Percentiles rank a stretch among this genome's conserved stretches.
These are phyloP conservation scores for Tautogolabrus adspersus DNA, from an alignment of 2,113 vertebrate genomes.

Conservation along the genomic window DNA sequence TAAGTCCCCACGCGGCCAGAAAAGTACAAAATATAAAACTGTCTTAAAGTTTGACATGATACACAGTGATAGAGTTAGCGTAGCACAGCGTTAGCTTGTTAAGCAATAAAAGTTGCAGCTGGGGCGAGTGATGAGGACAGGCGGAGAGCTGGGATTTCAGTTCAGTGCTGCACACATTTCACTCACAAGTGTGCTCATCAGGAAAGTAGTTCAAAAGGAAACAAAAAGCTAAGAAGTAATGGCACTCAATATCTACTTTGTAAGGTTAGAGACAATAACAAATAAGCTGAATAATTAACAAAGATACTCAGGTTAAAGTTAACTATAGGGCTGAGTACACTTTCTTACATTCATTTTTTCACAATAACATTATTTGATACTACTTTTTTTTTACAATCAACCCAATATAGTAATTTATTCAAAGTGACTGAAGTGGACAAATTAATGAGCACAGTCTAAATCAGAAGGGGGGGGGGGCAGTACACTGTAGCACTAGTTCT, in stretches of 20 bases:
- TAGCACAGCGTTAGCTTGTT: constrained; percentile 3
- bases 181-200: background rate
- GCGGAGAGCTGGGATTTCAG: constrained; percentile 1
- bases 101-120: constrained; percentile 6
- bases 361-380: background rate
- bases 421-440: constrained; percentile 1
- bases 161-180: constrained; percentile 14
- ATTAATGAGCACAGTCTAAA: background rate
- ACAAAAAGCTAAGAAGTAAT: background rate
- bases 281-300: background rate
- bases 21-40: constrained; percentile 26
- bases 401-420: background rate
- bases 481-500: background rate
- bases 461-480: background rate
- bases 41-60: background rate
- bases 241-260: background rate
- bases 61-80: constrained; percentile 35
- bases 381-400: background rate
- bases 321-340: constrained; percentile 3
- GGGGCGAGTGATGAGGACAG: background rate
- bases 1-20: background rate
- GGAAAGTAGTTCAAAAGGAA: background rate
- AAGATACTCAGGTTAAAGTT: constrained; percentile 1
- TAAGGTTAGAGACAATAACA: background rate
- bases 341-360: constrained; percentile 9